These are phyloP conservation scores for Drosophila macrospina DNA, from an alignment of 2,888 invertebrate genomes.

Conservation along the genomic window DNA sequence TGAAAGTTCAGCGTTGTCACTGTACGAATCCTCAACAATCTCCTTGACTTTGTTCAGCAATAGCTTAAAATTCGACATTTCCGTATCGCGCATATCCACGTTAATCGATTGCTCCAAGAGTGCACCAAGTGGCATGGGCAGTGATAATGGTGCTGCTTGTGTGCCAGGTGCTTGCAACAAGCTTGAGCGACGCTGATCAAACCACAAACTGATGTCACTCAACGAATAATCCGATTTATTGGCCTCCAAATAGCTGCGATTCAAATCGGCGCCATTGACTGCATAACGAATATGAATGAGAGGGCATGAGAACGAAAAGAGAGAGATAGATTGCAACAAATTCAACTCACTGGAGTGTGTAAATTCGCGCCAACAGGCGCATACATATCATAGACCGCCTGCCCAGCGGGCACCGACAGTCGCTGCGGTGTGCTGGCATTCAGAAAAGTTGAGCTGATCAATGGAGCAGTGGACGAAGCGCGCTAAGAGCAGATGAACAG, in stretches of 20 bases:
- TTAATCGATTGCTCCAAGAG: conserved; percentile 60
- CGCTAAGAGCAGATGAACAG: conserved; percentile 16
- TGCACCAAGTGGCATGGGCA: conserved; percentile 51
- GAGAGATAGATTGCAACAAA: not conserved
- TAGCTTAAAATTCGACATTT: conserved; percentile 84
- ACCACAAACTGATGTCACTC: conserved; percentile 84
- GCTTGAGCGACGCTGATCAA: conserved; percentile 76
- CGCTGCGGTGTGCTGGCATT: conserved; percentile 84
- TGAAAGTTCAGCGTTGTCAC: conserved; percentile 84
- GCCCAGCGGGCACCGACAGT: conserved; percentile 26
- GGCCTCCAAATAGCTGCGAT: conserved; percentile 84
- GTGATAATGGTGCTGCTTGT: conserved; percentile 11
- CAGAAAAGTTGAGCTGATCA: conserved; percentile 67
- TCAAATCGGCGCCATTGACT: conserved; percentile 85
- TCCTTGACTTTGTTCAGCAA: conserved; percentile 84
- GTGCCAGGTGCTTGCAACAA: conserved; percentile 26
- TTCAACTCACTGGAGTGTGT: conserved; percentile 77
- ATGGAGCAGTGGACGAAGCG: conserved; percentile 57
- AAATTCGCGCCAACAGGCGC: conserved; percentile 66
- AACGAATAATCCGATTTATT: conserved; percentile 85
- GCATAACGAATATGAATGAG: conserved; percentile 6
- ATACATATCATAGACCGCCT: conserved; percentile 45
- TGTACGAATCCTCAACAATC: conserved; percentile 85
- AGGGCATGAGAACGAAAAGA: not conserved
- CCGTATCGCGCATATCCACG: conserved; percentile 77